Evolutionary conservation across 2,113 vertebrate species (phyloP).

Genomic region (Urocolius indicus): DNA sequence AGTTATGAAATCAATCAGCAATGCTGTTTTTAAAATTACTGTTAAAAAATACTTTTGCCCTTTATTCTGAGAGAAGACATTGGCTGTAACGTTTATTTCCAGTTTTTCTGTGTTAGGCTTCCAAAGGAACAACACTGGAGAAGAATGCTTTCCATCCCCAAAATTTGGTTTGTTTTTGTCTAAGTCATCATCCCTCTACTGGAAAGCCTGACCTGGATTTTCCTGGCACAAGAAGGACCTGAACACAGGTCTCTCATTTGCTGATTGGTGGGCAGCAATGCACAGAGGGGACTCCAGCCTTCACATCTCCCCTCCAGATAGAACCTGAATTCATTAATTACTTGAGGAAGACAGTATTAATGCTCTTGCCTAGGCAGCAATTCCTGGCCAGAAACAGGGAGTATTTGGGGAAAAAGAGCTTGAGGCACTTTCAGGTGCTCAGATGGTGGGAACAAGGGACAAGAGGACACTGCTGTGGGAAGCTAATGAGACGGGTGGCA

Average conservation of each 20-base stretch:
- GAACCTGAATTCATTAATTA: background rate
- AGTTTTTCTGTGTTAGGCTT: background rate
- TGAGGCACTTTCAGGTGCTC: background rate
- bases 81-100: background rate
- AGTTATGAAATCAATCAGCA: background rate
- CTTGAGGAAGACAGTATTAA: background rate
- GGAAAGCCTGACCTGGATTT: background rate
- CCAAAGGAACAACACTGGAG: background rate
- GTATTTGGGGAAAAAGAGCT: background rate
- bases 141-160: background rate
- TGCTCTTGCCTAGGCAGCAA: background rate
- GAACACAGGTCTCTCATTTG: background rate
- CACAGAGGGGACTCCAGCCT: background rate
- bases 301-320: background rate
- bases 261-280: background rate
- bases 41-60: background rate
- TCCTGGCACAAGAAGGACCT: background rate
- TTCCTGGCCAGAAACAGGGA: background rate
- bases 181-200: background rate
- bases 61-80: background rate
- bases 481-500: background rate
- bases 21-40: background rate
- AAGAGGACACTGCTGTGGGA: background rate
- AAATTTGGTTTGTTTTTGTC: background rate
- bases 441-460: background rate